Evolutionary conservation across 2,797 vertebrate genomes (phyloP).

Genomic region (Mormyrus proboscirostris): DNA sequence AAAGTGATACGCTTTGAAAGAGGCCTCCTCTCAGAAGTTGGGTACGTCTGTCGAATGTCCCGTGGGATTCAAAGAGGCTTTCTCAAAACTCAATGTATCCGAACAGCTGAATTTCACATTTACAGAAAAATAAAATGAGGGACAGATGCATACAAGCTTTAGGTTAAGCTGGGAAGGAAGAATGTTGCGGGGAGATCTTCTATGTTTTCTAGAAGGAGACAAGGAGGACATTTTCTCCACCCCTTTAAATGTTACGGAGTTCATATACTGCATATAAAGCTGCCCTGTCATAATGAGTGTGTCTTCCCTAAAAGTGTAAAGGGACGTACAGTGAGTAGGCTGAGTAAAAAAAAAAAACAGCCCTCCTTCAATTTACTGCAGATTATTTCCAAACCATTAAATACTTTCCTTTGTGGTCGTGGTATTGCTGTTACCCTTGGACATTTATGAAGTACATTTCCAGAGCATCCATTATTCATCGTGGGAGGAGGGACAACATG

Average conservation of each 20-base stretch:
- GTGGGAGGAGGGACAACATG: background rate
- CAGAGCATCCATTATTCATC: background rate
- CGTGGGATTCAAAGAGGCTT: background rate
- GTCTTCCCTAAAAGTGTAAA: background rate
- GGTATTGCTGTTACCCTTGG: background rate
- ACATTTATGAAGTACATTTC: background rate
- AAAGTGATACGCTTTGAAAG: background rate
- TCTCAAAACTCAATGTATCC: background rate
- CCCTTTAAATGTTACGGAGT: background rate
- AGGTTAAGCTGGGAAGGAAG: background rate
- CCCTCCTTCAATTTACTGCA: background rate
- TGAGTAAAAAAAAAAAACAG: background rate
- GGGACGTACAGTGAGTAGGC: background rate
- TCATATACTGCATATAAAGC: background rate
- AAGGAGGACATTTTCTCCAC: background rate
- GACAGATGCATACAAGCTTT: background rate
- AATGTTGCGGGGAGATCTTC: background rate
- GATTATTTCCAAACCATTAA: background rate
- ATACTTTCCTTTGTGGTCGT: background rate
- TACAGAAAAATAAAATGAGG: background rate
- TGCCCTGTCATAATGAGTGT: background rate
- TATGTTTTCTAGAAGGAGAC: background rate
- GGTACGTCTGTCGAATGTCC: background rate
- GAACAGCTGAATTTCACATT: background rate
- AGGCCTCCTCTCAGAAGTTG: background rate